Base-by-base conservation (phyloP, 2,888 invertebrate species). In the Caenorhabditis sulstoni region DNA sequence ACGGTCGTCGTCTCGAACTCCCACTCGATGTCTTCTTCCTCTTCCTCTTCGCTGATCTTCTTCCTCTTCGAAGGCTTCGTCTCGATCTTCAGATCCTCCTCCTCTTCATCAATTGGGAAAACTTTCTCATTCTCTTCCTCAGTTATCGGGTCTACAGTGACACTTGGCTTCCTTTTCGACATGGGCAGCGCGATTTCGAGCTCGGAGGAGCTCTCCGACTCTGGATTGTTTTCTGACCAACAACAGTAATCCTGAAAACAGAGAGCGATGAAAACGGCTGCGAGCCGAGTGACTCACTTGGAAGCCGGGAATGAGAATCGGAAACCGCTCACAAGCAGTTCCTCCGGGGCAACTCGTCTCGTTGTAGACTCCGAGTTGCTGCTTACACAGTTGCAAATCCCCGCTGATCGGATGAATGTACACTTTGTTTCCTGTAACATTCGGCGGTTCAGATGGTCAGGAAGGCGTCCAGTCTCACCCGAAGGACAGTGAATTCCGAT, bases 291-390 rank as follows among this genome's bases (percentile, higher is more conserved):
- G 5, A 45, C 65, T 52, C 41, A 85, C 85, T 71, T 86, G 86
- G 52, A 86, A 86, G 3, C 86, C 86, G 8, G 86, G 86, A 47
- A 86, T 82, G 14, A 85, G 61, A 44, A 86, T 85, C 5, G 86
- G 86, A 53, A 86, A 86, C 18, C 86, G 49, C 66, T 86, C 86
- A 58, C 86, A 86, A 20, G 84, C 86, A 18, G 86, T 86, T 53
- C 86, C 86, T 18, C 85, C 86, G 0, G 86, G 86, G 73, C 86
- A 86, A 75, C 81, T 82, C 39, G 84, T 85, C 47, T 86, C 84
- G 50, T 86, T 86, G 65, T 86, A 86, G 49, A 82, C 81, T 0
- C 86, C 86, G 4, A 86, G 61, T 49, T 86, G 85, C 45, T 86
- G 86, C 20, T 80, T 85, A 22, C 86, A 86, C 16, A 85, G 76